Evolutionary conservation across 1,140 invertebrate genomes (phyloP), one percentile per base, ranked within the genome.

Genomic region (Chionoecetes opilio): DNA sequence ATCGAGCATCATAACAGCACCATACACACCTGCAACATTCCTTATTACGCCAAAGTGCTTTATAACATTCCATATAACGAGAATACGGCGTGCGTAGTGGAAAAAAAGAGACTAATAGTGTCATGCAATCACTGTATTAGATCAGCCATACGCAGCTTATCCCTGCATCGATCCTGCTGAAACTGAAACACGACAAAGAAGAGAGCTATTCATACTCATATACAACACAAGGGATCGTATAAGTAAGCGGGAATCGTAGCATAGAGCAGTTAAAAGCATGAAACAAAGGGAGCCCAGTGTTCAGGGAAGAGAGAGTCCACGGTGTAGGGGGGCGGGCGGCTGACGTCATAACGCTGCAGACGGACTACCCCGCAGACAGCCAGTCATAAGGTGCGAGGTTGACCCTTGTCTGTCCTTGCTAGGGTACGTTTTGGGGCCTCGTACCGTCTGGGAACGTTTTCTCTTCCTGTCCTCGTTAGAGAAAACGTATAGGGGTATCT

Each of bases 321-420:
- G 46, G 84, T 32, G 53, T n/a, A 82, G n/a, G 29, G 85, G 31
- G 46, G n/a, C 26, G 63, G 38, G 86, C 26, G 63, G 38, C 46
- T 94, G 93, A 94, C 93, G 93, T 94, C 93, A 94, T 63, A 91
- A 82, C 93, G 93, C 93, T 37, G 93, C 93, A 91, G 86, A 91
- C 82, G 63, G 93, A 94, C 93, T 94, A 88, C 87, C 93, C 87
- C 93, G 53, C 38, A 31, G 53, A 90, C 88, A 94, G 93, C 32
- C 14, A 17, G 9, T 37, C 93, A 94, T 94, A 94, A 90, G 63
- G 0, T 26, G 6, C 17, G 87, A 75, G 53, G 87, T 38, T 84
- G 8, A 17, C 63, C 31, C 11, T 26, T 31, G 63, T 91, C 88
- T 89, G 87, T 32, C 41, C 88, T 34, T 46, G 63, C 75, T 91